Evolutionary conservation across 2,888 invertebrate genomes (phyloP).

Genomic region (Rutpela maculata): DNA sequence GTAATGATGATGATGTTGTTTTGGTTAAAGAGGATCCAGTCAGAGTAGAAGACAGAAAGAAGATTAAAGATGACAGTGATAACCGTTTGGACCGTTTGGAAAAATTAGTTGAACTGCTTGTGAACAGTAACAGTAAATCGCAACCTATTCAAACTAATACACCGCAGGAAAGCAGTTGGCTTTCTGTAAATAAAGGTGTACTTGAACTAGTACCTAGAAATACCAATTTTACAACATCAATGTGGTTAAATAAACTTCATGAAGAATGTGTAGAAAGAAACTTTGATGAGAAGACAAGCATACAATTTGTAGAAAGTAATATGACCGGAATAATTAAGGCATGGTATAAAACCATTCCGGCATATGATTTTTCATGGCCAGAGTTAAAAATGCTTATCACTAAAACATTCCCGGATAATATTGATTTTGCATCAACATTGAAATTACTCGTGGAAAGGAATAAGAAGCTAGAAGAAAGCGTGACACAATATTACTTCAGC

Average conservation of each 20-base stretch:
- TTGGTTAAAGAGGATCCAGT: not conserved
- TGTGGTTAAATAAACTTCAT: conserved; percentile 64
- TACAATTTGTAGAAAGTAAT: conserved; percentile 59
- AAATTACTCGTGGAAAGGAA: conserved; percentile 58
- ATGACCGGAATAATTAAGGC: conserved; percentile 65
- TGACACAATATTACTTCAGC: conserved; percentile 64
- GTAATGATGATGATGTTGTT: conserved; percentile 15
- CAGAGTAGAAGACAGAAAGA: conserved; percentile 26
- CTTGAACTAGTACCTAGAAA: conserved; percentile 57
- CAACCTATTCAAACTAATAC: not conserved
- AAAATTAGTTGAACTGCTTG: conserved; percentile 61
- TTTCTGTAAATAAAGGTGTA: conserved; percentile 17
- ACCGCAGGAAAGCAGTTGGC: not conserved
- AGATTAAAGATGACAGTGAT: conserved; percentile 21
- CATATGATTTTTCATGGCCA: conserved; percentile 63
- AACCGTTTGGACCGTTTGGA: conserved; percentile 62
- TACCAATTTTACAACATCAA: conserved; percentile 60
- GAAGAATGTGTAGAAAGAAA: conserved; percentile 59
- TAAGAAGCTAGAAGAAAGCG: conserved; percentile 60
- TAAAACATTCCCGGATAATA: conserved; percentile 64
- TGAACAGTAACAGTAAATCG: conserved; percentile 43
- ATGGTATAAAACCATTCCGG: conserved; percentile 62
- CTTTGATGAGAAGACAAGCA: conserved; percentile 60
- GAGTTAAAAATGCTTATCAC: conserved; percentile 63
- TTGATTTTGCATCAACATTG: conserved; percentile 61